Evolutionary conservation across 2,113 vertebrate genomes (phyloP), one percentile per base, ranked within the genome.

Genomic region (Microcebus murinus): DNA sequence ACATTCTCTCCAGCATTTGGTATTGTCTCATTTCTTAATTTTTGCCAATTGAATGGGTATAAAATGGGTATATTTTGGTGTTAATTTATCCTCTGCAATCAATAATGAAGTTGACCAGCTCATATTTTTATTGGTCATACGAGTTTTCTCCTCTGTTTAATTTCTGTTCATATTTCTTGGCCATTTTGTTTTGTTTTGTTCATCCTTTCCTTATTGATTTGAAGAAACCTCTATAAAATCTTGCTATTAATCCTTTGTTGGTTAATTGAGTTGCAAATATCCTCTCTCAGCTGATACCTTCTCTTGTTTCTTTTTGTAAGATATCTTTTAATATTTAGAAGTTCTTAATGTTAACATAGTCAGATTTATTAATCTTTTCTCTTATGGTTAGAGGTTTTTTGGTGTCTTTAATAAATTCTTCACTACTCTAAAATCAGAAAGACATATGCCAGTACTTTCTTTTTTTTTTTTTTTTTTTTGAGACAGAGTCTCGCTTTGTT

Each of bases 151-250:
- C 55, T 81, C 57, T 92, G 34, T 88, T 50, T 85, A 89, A 94
- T 85, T 96, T 50, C 65, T 87, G 11, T 96, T 82, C 67, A 21
- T 90, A 87, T 48, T 93, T 80, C 50, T 92, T 92, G 17, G 18
- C 45, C 52, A 86, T 34, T 80, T 93, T 91, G 48, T 96, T 50
- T 50, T 55, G 45, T 10, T 71, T n/a, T 92, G 7, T 57, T 82
- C 80, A 31, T 39, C 13, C 3, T 87, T 90, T 90, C 77, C 61
- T 79, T 88, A 74, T 55, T 76, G 34, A 77, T 76, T 71, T 87
- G n/a, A 68, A 74, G 70, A 89, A 68, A 80, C 2, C 14, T 87
- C 23, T 61, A 39, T 21, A 90, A 48, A 59, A 14, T 97, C 52
- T 77, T 87, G 17, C 17, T 83, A 59, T 90, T 68, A 85, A 80